Percentiles rank a stretch among this genome's conserved stretches.
Evolutionary conservation across 2,113 vertebrate species (phyloP).

Genomic region (Ammodytes dubius): DNA sequence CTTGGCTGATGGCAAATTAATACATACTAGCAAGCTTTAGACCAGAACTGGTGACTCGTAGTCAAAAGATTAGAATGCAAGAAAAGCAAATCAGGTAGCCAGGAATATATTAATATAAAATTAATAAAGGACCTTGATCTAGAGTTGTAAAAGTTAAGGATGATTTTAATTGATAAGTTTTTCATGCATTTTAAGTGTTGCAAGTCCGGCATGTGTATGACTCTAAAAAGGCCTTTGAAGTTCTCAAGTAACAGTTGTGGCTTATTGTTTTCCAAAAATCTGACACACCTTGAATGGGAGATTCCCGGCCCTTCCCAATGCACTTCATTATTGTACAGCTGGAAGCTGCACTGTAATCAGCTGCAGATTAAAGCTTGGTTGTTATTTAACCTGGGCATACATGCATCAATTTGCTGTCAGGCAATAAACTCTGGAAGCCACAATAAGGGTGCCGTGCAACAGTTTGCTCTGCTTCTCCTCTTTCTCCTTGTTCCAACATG

Average conservation of each 20-base stretch:
- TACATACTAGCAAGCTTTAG: not conserved
- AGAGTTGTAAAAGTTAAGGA: not conserved
- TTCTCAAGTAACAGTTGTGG: slow-evolving; percentile 2
- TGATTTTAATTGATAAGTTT: not conserved
- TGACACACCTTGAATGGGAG: slow-evolving; percentile 45
- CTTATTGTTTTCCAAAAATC: slow-evolving; percentile 33
- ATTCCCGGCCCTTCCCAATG: slow-evolving; percentile 26
- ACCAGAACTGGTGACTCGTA: not conserved
- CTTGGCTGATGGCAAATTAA: not conserved
- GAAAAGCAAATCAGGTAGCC: not conserved
- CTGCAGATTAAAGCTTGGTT: slow-evolving; percentile 57
- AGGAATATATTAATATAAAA: not conserved
- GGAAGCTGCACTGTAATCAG: slow-evolving; percentile 64
- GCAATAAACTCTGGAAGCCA: slow-evolving; percentile 43
- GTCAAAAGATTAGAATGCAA: not conserved
- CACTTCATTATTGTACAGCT: slow-evolving; percentile 46
- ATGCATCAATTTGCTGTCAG: slow-evolving; percentile 53
- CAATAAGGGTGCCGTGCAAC: not conserved
- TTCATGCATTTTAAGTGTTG: not conserved
- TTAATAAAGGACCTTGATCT: not conserved
- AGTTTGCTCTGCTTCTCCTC: slow-evolving; percentile 25
- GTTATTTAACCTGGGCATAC: slow-evolving; percentile 60
- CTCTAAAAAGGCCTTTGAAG: not conserved
- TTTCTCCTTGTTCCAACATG: slow-evolving; percentile 30
- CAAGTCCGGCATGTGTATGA: not conserved